Evolutionary conservation across 64 coral and sea anemone genomes (phyloP), one percentile per base, ranked within the genome.

Genomic region (Exaiptasia diaphana): DNA sequence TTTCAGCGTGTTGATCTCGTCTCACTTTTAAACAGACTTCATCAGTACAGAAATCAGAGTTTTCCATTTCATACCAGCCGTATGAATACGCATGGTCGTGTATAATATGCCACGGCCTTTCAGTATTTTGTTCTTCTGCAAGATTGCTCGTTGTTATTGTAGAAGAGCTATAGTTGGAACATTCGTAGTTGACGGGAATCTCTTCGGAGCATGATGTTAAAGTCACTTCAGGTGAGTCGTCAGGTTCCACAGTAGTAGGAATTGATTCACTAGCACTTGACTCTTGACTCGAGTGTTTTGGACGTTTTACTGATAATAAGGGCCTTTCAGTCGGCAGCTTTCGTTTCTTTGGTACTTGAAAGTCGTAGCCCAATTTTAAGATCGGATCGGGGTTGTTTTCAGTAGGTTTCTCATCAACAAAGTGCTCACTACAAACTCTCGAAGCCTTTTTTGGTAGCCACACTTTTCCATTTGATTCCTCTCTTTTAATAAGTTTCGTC

Each of bases 401-500:
- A 4, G 70, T 85, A 36, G 71, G 82, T 64, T 85, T 85, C 0
- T 71, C 52, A 48, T 62, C 22, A n/a, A 86, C 72, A 77, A 77
- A 86, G 48, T 86, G 83, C 7, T 63, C 58, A 63, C 83, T 77
- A 42, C 83, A 86, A 21, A 86, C 83, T 38, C 73, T 76, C 25
- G 59, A 86, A 8, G 26, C 49, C 35, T 75, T 73, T 25, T 61
- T 86, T 46, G 78, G 78, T 42, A 65, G 42, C 78, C 78, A 81
- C 46, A 81, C 36, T 13, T 81, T 81, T 67, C 59, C 28, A 48
- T 68, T 81, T 25, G 37, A 44, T 60, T 67, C 25, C 40, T 49
- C 25, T 27, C 78, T 67, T 1, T 81, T 67, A 22, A 81, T 64
- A 49, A 33, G 13, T 5, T 33, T 65, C 39, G 43, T 85, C 82